These are phyloP conservation scores for Australoheros scitulus DNA, from an alignment of 2,113 vertebrate species.

Conservation along the genomic window DNA sequence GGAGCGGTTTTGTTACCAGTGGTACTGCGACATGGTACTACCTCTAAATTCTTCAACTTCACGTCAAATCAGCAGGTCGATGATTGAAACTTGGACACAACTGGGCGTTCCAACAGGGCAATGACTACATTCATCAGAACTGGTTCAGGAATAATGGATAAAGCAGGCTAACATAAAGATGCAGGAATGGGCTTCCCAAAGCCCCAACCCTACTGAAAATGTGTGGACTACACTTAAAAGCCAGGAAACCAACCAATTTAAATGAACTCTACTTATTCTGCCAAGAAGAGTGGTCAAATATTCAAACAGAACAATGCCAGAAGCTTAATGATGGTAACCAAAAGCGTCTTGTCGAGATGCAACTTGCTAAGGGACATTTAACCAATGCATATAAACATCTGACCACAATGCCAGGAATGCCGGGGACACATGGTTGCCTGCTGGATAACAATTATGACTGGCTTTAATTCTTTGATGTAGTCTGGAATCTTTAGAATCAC, in stretches of 20 bases:
- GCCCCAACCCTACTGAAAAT: accelerated
- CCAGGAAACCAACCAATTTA: neutral
- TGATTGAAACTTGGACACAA: neutral
- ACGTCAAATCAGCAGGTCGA: neutral
- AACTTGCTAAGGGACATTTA: no score
- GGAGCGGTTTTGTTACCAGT: no score
- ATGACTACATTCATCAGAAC: neutral
- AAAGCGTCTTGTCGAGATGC: no score
- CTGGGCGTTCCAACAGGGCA: neutral
- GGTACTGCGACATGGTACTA: no score
- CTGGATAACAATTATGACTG: neutral
- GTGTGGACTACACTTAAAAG: neutral
- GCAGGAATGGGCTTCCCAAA: neutral
- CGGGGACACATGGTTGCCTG: no score
- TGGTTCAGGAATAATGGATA: neutral
- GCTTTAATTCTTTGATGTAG: neutral
- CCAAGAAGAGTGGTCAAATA: no score
- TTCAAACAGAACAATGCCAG: no score
- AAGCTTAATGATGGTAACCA: no score
- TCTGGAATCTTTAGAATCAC: neutral
- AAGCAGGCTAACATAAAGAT: no score
- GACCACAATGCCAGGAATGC: no score
- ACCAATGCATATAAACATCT: no score
- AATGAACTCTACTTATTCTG: no score
- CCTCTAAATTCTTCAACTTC: neutral